Percentiles rank a stretch among this genome's conserved stretches.
Conservation (phyloP, 2,888 invertebrate species). For the Dusona sp. region DNA sequence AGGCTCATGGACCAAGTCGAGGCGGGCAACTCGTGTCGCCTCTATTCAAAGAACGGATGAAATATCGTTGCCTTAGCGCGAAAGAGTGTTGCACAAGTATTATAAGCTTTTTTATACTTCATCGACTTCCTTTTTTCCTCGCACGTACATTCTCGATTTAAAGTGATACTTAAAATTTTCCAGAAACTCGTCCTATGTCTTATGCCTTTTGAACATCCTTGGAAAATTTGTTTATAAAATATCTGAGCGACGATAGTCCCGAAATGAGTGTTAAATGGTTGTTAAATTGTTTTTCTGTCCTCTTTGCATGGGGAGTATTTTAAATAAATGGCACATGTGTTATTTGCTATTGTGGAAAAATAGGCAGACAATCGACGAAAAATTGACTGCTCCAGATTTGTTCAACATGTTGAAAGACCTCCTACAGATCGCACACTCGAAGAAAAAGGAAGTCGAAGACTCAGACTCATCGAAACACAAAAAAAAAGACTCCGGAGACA, state of each 20-base stretch:
- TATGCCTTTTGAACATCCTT: background rate
- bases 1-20: slow-evolving; percentile 37
- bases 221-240: background rate
- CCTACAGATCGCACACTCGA: slow-evolving; percentile 14
- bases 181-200: background rate
- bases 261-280: background rate
- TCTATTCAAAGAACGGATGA: slow-evolving; percentile 75
- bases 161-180: background rate
- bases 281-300: background rate
- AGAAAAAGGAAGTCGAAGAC: slow-evolving; percentile 19
- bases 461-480: background rate
- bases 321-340: slow-evolving; percentile 9
- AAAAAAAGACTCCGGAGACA: slow-evolving; percentile 22
- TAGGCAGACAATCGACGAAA: slow-evolving; percentile 2
- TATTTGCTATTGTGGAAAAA: background rate
- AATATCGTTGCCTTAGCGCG: slow-evolving; percentile 80
- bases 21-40: slow-evolving; percentile 49
- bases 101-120: slow-evolving; percentile 40
- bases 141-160: background rate
- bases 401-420: slow-evolving; percentile 25
- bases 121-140: slow-evolving; percentile 9
- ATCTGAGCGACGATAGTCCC: background rate
- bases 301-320: background rate
- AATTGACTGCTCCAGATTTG: slow-evolving; percentile 24
- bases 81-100: slow-evolving; percentile 62